Evolutionary conservation across 2,797 vertebrate species (phyloP).

Genomic region (Syngnathus rostellatus): DNA sequence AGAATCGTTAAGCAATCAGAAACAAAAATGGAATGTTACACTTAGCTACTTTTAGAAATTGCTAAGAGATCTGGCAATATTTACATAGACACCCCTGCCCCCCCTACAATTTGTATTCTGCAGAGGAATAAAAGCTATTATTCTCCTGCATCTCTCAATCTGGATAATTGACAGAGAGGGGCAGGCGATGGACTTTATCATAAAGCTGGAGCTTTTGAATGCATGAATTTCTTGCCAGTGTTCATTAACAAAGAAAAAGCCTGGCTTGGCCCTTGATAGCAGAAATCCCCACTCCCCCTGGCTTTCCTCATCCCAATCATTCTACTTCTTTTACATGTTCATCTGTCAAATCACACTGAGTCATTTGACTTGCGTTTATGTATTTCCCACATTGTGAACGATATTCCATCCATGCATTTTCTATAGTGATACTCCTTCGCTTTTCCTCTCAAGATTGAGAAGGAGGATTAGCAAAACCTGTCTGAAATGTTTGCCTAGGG

Average conservation of each 20-base stretch:
- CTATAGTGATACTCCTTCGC: slow-evolving; percentile 12
- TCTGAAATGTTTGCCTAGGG: slow-evolving; percentile 58
- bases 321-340: background rate
- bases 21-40: slow-evolving; percentile 30
- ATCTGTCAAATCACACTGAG: background rate
- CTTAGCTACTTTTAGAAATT: slow-evolving; percentile 40
- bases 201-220: slow-evolving; percentile 2
- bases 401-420: slow-evolving; percentile 12
- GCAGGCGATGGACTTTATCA: slow-evolving; percentile 1
- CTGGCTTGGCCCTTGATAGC: background rate
- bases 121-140: slow-evolving; percentile 19
- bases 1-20: slow-evolving; percentile 22
- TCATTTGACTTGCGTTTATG: background rate
- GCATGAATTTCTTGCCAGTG: slow-evolving; percentile 1
- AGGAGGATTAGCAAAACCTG: slow-evolving; percentile 48
- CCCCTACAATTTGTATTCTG: slow-evolving; percentile 9
- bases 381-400: no score
- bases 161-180: background rate
- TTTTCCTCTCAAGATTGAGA: slow-evolving; percentile 41
- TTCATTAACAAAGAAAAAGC: background rate
- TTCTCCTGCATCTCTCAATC: slow-evolving; percentile 2
- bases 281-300: background rate
- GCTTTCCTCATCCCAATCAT: background rate
- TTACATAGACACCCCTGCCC: slow-evolving; percentile 10
- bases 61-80: slow-evolving; percentile 24